These are phyloP conservation scores for Ridgeia piscesae DNA, from an alignment of 1,140 invertebrate genomes.

Conservation along the genomic window DNA sequence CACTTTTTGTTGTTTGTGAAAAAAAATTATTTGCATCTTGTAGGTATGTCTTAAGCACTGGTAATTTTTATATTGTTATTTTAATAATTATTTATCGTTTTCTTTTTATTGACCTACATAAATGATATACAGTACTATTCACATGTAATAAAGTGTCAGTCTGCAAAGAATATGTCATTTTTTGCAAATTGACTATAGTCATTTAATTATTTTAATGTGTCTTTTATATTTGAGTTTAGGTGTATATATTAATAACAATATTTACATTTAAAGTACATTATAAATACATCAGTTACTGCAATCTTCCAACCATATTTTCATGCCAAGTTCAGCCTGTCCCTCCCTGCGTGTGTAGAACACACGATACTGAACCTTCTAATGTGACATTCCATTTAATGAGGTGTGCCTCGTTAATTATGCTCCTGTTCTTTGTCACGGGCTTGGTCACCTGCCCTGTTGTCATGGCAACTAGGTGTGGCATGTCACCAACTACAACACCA, in stretches of 20 bases:
- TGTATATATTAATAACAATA: too few species aligned
- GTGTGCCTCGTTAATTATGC: background rate
- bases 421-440: background rate
- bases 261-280: background rate
- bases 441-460: background rate
- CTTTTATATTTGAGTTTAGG: too few species aligned
- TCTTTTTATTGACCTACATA: too few species aligned
- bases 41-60: background rate
- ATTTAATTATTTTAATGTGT: too few species aligned
- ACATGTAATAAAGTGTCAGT: too few species aligned
- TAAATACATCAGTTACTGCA: background rate
- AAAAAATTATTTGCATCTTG: background rate
- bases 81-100: too few species aligned
- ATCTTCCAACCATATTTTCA: background rate
- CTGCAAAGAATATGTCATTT: too few species aligned
- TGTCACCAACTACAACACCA: background rate
- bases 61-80: too few species aligned
- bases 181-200: too few species aligned
- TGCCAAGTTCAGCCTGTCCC: background rate
- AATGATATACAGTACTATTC: too few species aligned
- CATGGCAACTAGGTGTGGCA: background rate
- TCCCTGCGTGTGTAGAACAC: background rate
- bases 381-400: constrained; percentile 5
- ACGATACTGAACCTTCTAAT: background rate
- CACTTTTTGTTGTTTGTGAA: background rate